Evolutionary conservation across 2,113 vertebrate species (phyloP).

Genomic region (Leptosomus discolor): DNA sequence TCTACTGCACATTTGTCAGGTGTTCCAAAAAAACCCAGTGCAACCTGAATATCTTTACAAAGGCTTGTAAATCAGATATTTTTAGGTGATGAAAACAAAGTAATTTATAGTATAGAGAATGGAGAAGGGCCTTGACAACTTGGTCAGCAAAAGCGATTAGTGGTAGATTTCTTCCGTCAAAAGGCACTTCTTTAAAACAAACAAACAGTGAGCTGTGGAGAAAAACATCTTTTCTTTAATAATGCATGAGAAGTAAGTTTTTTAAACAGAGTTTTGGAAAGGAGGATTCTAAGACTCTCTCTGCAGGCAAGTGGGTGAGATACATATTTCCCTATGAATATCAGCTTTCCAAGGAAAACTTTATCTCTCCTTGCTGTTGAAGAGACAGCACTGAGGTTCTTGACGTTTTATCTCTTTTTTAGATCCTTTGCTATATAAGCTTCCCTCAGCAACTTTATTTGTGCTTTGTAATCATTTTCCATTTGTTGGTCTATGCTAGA

Average conservation of each 20-base stretch:
- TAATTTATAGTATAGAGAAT: not conserved
- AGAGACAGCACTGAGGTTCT: not conserved
- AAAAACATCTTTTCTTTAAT: not conserved
- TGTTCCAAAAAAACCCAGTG: not conserved
- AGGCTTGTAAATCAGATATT: not conserved
- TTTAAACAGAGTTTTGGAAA: not conserved
- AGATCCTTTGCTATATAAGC: not conserved
- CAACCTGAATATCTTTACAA: not conserved
- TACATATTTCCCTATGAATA: not conserved
- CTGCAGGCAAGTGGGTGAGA: not conserved
- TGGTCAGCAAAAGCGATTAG: not conserved
- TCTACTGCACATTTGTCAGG: not conserved
- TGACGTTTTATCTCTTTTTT: not conserved
- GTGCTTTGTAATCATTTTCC: not conserved
- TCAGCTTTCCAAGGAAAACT: not conserved
- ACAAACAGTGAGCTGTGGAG: rapidly evolving
- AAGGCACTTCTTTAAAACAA: not conserved
- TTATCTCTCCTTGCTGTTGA: not conserved
- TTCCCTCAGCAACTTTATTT: not conserved
- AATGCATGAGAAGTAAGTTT: not conserved
- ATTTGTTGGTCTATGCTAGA: not conserved
- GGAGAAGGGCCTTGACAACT: not conserved
- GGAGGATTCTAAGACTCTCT: not conserved
- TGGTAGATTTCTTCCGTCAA: not conserved
- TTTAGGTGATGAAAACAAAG: not conserved